These are phyloP conservation scores for Arctocebus calabarensis DNA, from an alignment of 2,797 vertebrate species.

Conservation along the genomic window DNA sequence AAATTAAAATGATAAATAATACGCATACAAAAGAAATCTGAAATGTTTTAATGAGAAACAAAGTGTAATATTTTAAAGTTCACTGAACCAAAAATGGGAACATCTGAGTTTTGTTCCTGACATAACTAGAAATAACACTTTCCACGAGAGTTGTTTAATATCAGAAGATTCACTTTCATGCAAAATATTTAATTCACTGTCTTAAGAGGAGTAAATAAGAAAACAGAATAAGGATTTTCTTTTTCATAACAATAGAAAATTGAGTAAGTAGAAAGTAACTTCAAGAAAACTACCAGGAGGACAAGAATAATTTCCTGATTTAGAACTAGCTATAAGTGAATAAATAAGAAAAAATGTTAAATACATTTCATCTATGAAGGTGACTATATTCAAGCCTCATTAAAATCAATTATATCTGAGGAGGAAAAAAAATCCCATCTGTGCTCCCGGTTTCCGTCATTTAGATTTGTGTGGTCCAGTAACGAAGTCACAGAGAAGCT, in stretches of 20 bases:
- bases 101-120: neutral
- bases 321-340: neutral
- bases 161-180: neutral
- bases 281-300: neutral
- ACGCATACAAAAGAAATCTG: neutral
- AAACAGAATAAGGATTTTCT: neutral
- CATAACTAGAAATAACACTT: neutral
- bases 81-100: neutral
- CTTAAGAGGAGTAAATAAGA: neutral
- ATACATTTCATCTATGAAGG: neutral
- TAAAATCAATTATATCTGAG: neutral
- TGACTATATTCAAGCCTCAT: conserved; percentile 26
- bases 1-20: neutral
- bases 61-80: conserved; percentile 22
- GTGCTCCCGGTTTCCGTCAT: neutral
- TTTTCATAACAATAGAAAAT: neutral
- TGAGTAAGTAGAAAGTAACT: neutral
- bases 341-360: conserved; percentile 31
- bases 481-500: neutral
- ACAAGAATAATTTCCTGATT: neutral
- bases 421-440: neutral
- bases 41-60: conserved; percentile 3
- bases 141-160: neutral
- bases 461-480: no score
- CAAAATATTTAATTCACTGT: neutral